These are phyloP conservation scores for Hyperoplus lanceolatus DNA, from an alignment of 2,797 vertebrate genomes.

Conservation along the genomic window DNA sequence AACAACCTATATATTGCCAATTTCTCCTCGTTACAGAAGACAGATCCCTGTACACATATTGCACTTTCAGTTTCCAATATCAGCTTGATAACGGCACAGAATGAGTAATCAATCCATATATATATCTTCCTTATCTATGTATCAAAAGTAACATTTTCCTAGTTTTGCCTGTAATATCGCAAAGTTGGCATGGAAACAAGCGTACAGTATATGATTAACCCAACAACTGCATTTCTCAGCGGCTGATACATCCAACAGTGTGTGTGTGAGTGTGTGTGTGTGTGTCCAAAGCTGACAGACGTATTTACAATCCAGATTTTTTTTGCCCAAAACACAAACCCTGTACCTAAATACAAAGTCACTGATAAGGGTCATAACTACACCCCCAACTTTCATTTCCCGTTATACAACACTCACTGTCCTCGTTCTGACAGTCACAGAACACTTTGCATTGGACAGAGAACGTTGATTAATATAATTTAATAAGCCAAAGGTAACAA, in stretches of 20 bases:
- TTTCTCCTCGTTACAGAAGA: neutral
- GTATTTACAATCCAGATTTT: constrained; percentile 29
- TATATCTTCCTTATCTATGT: constrained; percentile 42
- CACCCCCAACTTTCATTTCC: neutral
- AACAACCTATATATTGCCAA: constrained; percentile 18
- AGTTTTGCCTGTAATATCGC: constrained; percentile 49
- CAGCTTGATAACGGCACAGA: constrained; percentile 28
- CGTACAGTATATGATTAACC: constrained; percentile 67
- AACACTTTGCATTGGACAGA: neutral
- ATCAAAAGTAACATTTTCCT: constrained; percentile 55
- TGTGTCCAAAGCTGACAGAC: constrained; percentile 29
- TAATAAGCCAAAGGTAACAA: neutral
- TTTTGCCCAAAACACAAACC: constrained; percentile 2
- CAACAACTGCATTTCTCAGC: constrained; percentile 60
- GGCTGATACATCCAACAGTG: constrained; percentile 35
- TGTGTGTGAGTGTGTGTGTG: neutral
- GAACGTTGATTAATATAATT: too few relatives aligned
- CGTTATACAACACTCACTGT: neutral
- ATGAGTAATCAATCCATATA: constrained; percentile 38
- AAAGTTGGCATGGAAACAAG: constrained; percentile 81
- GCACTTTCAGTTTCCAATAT: constrained; percentile 42
- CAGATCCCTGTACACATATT: constrained; percentile 2
- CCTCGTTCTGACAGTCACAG: neutral
- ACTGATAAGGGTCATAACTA: neutral
- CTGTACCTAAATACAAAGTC: neutral